Evolutionary conservation across 2,797 vertebrate genomes (phyloP).

Genomic region (Eulemur mongoz): DNA sequence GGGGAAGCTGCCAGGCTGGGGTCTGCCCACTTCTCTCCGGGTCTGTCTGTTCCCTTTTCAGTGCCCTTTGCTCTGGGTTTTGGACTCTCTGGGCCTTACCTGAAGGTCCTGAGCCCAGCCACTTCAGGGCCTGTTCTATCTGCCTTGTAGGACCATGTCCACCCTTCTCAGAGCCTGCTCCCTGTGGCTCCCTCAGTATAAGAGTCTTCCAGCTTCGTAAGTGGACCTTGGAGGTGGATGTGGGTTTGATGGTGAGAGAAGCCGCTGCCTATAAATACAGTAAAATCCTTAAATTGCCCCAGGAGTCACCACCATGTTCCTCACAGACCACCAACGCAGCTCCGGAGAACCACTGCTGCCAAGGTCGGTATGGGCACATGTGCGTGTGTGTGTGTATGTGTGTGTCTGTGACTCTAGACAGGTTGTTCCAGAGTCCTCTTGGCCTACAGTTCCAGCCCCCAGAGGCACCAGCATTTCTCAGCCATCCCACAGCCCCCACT

Average conservation of each 20-base stretch:
- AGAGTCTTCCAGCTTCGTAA: background rate
- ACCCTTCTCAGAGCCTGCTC: background rate
- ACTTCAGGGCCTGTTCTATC: background rate
- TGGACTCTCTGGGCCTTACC: background rate
- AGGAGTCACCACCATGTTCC: background rate
- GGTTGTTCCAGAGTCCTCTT: constrained; percentile 1
- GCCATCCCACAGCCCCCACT: background rate
- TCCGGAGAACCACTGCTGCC: background rate
- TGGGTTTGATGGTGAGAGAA: background rate
- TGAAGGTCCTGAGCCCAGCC: background rate
- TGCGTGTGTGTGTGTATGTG: background rate
- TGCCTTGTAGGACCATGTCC: background rate
- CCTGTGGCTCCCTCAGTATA: background rate
- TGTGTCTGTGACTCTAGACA: background rate
- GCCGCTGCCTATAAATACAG: background rate
- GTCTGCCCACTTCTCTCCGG: background rate
- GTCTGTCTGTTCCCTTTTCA: background rate
- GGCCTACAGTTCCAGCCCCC: background rate
- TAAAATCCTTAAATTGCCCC: constrained; percentile 9
- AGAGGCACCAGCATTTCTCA: constrained; percentile 16
- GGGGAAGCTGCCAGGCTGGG: background rate
- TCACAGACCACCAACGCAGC: background rate
- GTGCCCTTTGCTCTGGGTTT: background rate
- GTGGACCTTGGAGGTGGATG: background rate
- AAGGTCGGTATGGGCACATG: background rate